Evolutionary conservation across 2,113 vertebrate genomes (phyloP).

Genomic region (Smithornis capensis): DNA sequence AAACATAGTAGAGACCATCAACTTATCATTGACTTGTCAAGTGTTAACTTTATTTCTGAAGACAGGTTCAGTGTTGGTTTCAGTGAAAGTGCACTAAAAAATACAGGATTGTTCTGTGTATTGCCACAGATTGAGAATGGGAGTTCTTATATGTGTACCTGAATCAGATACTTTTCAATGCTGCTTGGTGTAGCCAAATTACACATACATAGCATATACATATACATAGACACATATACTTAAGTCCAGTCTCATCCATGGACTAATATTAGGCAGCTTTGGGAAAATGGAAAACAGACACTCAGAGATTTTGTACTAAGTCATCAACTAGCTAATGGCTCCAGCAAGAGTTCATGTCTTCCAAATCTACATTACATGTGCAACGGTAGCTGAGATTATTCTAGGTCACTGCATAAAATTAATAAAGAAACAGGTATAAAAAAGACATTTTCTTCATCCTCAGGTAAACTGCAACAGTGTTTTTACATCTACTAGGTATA

Average conservation of each 20-base stretch:
- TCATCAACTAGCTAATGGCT: not conserved
- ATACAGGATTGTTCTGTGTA: fast-evolving
- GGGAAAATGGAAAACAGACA: not conserved
- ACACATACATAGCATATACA: fast-evolving
- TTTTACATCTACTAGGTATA: not conserved
- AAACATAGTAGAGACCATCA: not conserved
- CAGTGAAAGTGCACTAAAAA: not conserved
- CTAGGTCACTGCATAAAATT: not conserved
- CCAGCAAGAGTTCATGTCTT: not conserved
- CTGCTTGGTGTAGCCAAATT: not conserved
- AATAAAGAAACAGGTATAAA: not conserved
- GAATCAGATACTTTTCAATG: not conserved
- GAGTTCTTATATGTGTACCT: not conserved
- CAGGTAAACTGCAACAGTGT: not conserved
- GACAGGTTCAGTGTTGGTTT: not conserved
- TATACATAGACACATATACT: fast-evolving
- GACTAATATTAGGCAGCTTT: not conserved
- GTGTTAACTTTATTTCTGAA: not conserved
- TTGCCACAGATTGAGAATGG: not conserved
- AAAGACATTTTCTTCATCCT: not conserved
- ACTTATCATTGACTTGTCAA: not conserved
- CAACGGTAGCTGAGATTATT: not conserved
- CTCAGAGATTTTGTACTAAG: not conserved
- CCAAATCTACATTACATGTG: not conserved
- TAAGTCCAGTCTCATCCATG: not conserved